Base-by-base conservation (phyloP, 2,797 vertebrate species). In the Halcyon leucocephala region DNA sequence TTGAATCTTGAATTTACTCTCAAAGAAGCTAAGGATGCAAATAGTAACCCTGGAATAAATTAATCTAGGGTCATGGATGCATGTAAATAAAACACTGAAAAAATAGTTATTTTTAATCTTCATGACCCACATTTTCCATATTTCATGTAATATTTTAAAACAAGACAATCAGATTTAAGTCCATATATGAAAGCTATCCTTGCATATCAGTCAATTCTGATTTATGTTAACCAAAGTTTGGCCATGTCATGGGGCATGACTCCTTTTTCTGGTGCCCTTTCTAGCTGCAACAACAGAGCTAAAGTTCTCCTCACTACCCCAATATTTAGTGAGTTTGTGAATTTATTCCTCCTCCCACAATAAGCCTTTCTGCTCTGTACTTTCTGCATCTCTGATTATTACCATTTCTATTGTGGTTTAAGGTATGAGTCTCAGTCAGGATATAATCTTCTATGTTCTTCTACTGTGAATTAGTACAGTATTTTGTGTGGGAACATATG, bases 341-440 rank as follows among this genome's bases (percentile, higher is more conserved):
- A 66, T 83, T 60, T 74, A 64, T 88, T 73, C 31, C 17, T 48
- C 8, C 5, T 54, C 3, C 10, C 24, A 13, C 15, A 26, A 2
- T 46, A 20, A 52, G 41, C 73, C n/a, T 82, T 90, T 72, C 35
- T 60, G 46, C 39, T 74, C 61, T 72, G 31, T 17, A 46, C 42
- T 80, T 87, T 80, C 51, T 77, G 13, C 44, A 46, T 86, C 39
- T 93, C 90, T 93, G 79, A 71, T 42, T 70, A 78, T 74, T 90
- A 39, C n/a, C n/a, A 39, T 82, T 91, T 86, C 65, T 74, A 2
- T 71, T 83, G 49, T 93, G 49, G 42, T 90, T 83, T 74, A 86
- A 93, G 25, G 31, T 66, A 57, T 51, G n/a, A 80, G 12, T 81
- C 85, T 93, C 83, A 87, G 72, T 83, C 88, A 90, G 94, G 72